Percentiles rank a stretch among this genome's conserved stretches.
These are phyloP conservation scores for Clamator glandarius DNA, from an alignment of 2,797 vertebrate species.

Conservation along the genomic window DNA sequence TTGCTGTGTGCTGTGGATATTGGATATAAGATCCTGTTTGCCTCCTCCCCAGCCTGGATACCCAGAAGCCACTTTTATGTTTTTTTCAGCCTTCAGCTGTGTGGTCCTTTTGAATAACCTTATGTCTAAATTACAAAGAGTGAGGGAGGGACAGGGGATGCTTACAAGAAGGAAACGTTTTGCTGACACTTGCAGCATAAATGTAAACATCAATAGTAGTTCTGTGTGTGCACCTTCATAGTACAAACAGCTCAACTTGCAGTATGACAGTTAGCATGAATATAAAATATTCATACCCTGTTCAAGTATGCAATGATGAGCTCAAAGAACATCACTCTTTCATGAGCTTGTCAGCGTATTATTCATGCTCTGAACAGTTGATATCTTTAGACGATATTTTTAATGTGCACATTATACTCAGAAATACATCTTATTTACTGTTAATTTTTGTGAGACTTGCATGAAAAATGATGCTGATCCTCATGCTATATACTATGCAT, in stretches of 20 bases:
- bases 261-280: constrained; percentile 52
- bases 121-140: not conserved
- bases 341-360: constrained; percentile 18
- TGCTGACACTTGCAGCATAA: constrained; percentile 51
- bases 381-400: not conserved
- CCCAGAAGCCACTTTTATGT: not conserved
- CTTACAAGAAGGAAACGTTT: constrained; percentile 47
- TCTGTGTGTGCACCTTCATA: not conserved
- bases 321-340: constrained; percentile 44
- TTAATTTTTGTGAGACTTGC: not conserved
- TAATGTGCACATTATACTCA: constrained; percentile 9
- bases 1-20: not conserved
- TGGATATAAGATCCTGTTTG: constrained; percentile 1
- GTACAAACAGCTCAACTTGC: constrained; percentile 56
- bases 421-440: constrained; percentile 10
- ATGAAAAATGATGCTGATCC: not conserved
- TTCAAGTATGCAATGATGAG: constrained; percentile 56
- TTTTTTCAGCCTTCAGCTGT: constrained; percentile 12
- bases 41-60: not conserved
- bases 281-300: constrained; percentile 66
- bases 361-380: not conserved
- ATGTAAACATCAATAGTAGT: constrained; percentile 50
- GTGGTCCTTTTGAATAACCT: constrained; percentile 30
- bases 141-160: not conserved
- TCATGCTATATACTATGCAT: not conserved